Conservation (phyloP, 2,797 vertebrate species). For the Botia almorhae region DNA sequence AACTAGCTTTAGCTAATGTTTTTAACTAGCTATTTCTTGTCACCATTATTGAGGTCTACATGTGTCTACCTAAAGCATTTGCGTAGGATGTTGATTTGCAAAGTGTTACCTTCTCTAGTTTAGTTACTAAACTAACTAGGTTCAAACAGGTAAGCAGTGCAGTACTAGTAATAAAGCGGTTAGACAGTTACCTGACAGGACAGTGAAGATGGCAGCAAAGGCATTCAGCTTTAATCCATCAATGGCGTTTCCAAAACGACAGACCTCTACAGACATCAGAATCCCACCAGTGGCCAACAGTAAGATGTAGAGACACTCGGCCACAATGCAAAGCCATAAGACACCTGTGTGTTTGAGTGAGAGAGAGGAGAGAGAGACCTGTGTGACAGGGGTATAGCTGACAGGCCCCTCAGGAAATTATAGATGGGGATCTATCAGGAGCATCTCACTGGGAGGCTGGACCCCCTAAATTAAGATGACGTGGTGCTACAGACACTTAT, state of each 20-base stretch:
- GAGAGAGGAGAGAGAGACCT: background rate
- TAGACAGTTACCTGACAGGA: constrained; percentile 83
- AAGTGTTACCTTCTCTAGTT: too few relatives aligned
- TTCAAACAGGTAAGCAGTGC: background rate
- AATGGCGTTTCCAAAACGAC: constrained; percentile 80
- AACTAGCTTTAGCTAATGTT: too few relatives aligned
- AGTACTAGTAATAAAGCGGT: background rate
- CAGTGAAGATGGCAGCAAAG: constrained; percentile 89
- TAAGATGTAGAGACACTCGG: constrained; percentile 86
- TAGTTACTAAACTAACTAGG: too few relatives aligned
- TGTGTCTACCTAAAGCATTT: too few relatives aligned
- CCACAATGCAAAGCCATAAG: constrained; percentile 88
- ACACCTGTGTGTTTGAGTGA: constrained; percentile 75
- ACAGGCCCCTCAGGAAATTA: constrained; percentile 13
- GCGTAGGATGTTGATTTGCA: too few relatives aligned
- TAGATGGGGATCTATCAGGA: constrained; percentile 17
- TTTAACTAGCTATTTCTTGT: too few relatives aligned
- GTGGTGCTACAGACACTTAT: background rate
- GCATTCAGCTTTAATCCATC: constrained; percentile 89
- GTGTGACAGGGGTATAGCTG: constrained; percentile 1
- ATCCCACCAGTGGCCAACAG: constrained; percentile 84
- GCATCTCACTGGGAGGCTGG: background rate
- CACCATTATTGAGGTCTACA: too few relatives aligned
- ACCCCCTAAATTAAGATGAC: constrained; percentile 35
- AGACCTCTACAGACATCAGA: constrained; percentile 88